A percentile compares a stretch with the other conserved stretches of the same genome.
Evolutionary conservation across 2,888 invertebrate species (phyloP).

Genomic region (Catocala nupta): DNA sequence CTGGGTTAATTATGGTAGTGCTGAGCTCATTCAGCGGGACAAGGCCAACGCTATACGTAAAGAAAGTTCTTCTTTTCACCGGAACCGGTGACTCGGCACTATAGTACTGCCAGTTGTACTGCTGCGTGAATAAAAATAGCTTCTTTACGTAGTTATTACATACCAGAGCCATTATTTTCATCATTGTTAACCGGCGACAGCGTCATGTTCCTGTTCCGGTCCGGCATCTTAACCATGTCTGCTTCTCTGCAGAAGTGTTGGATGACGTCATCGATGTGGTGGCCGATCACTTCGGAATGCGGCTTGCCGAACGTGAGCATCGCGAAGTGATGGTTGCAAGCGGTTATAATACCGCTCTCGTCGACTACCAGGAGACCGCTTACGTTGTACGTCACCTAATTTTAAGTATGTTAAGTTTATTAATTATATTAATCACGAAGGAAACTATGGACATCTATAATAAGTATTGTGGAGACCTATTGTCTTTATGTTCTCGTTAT

Average conservation of each 20-base stretch:
- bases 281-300: conserved; percentile 87
- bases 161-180: conserved; percentile 79
- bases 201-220: conserved; percentile 83
- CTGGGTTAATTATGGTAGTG: no score
- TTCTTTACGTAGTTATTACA: not conserved
- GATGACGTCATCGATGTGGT: conserved; percentile 86
- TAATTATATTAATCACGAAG: no score
- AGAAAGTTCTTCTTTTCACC: no score
- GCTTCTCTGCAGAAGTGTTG: conserved; percentile 89
- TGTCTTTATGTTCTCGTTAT: no score
- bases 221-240: conserved; percentile 78
- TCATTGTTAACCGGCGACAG: conserved; percentile 86
- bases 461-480: no score
- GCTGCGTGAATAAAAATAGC: no score
- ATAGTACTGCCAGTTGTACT: no score
- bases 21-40: no score
- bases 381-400: conserved; percentile 88
- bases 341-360: conserved; percentile 88
- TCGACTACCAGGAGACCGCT: conserved; percentile 90
- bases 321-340: conserved; percentile 90
- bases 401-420: not conserved
- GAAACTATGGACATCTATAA: no score
- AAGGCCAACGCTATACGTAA: no score
- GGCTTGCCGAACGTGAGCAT: conserved; percentile 89
- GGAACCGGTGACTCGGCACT: no score